Evolutionary conservation across 2,888 invertebrate species (phyloP), one percentile per base, ranked within the genome.

Genomic region (Spodoptera exigua): DNA sequence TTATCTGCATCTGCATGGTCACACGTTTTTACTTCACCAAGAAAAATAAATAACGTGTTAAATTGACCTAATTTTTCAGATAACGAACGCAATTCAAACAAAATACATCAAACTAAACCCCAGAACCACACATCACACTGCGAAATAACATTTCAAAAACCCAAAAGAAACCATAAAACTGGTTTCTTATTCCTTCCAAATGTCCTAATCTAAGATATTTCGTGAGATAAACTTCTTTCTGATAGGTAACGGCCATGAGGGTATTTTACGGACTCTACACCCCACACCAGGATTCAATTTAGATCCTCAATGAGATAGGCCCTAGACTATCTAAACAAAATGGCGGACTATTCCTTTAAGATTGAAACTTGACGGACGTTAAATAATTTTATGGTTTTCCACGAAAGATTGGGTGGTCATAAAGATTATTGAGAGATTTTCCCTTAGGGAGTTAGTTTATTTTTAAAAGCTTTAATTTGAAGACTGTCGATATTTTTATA

Each of bases 281-380:
- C 88, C 89, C 82, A 82, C 79, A 85, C 79, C 86, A 84, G 83
- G 88, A 92, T 93, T 92, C 91, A 93, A 93, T 93, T 93, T 92
- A 92, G 93, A 93, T 93, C 80, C 77, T 84, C 82, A 84, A 83
- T 82, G 77, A 83, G 92, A 92, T 93, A 91, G 81, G 81, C 64
- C 66, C 67, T 65, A 79, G 79, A 79, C 80, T 82, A 81, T 76
- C 74, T 70, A 67, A 74, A 45, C 48, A 65, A 76, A 80, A 76
- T 75, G 78, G 71, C 58, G 58, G 61, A 75, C 52, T 61, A 73
- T 63, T 61, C 61, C 46, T 41, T 57, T 51, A 37, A 61, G 56
- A 64, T 66, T 62, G 61, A 56, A 74, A 51, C n/a, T 41, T 60
- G 58, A 71, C 35, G 48, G 71, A 61, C 62, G 46, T 61, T 65